Conservation (phyloP, 1,140 invertebrate species). For the Agrilus planipennis region DNA sequence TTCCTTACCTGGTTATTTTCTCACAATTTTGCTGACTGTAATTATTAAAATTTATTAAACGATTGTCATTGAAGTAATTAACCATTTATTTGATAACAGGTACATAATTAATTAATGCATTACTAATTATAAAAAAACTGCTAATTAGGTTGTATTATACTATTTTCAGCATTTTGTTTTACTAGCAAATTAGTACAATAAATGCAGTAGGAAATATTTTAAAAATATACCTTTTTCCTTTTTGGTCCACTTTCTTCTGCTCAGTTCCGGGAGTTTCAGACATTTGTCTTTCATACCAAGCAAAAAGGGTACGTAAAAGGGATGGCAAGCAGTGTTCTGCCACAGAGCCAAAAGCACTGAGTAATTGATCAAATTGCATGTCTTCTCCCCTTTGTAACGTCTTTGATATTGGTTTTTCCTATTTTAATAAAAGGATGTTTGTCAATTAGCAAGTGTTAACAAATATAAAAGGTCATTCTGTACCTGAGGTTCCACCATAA, state of each 20-base stretch:
- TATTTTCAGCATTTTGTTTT: too few relatives aligned
- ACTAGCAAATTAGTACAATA: too few relatives aligned
- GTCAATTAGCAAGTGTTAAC: not conserved
- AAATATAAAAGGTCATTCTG: conserved; percentile 5
- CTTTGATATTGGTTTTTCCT: conserved; percentile 86
- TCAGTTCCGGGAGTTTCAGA: conserved; percentile 45
- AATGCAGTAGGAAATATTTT: too few relatives aligned
- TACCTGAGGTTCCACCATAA: conserved; percentile 81
- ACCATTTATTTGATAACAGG: conserved; percentile 5
- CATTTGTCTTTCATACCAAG: conserved; percentile 91
- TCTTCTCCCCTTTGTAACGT: conserved; percentile 92
- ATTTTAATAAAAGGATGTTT: not conserved
- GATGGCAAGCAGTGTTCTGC: conserved; percentile 97
- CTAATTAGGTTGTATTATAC: too few relatives aligned
- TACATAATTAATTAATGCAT: conserved; percentile 5
- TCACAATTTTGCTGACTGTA: too few relatives aligned
- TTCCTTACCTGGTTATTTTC: too few relatives aligned
- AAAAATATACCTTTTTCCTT: conserved; percentile 51
- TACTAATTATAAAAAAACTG: too few relatives aligned
- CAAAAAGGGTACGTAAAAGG: conserved; percentile 81
- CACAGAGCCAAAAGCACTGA: conserved; percentile 83
- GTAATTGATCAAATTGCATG: conserved; percentile 86
- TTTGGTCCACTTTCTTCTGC: conserved; percentile 47
- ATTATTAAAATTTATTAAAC: too few relatives aligned
- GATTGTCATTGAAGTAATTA: too few relatives aligned